A percentile compares a stretch with the other conserved stretches of the same genome.
Conservation (phyloP, 2,888 invertebrate species). For the Pomacea canaliculata region DNA sequence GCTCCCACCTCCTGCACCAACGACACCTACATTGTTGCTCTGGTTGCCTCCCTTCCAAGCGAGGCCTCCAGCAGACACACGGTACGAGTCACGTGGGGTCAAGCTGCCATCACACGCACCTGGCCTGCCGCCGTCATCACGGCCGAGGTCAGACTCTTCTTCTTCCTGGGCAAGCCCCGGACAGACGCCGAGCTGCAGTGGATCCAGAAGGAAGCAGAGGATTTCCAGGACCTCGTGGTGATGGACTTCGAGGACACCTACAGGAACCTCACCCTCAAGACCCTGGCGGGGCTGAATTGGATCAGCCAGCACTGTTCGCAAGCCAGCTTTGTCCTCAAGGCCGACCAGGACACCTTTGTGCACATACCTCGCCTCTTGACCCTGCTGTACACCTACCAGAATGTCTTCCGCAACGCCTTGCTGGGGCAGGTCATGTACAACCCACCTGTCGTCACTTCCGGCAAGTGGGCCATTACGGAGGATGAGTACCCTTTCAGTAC, state of each 20-base stretch:
- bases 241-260: slow-evolving; percentile 25
- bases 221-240: slow-evolving; percentile 21
- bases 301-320: slow-evolving; percentile 6
- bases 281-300: slow-evolving; percentile 22
- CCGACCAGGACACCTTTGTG: slow-evolving; percentile 15
- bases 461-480: neutral
- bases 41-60: neutral
- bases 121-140: neutral
- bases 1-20: neutral
- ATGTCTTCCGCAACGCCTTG: neutral
- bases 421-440: neutral
- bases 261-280: slow-evolving; percentile 24
- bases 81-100: neutral
- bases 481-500: neutral
- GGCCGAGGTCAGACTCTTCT: neutral
- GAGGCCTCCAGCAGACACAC: neutral
- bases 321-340: slow-evolving; percentile 22
- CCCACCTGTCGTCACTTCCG: neutral
- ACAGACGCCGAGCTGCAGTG: neutral
- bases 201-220: slow-evolving; percentile 6
- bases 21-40: neutral
- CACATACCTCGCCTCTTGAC: neutral
- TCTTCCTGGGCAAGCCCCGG: neutral
- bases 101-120: neutral
- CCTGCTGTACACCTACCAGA: neutral